These are phyloP conservation scores for Drosophila pseudotakahashii DNA, from an alignment of 2,888 invertebrate species.

Conservation along the genomic window DNA sequence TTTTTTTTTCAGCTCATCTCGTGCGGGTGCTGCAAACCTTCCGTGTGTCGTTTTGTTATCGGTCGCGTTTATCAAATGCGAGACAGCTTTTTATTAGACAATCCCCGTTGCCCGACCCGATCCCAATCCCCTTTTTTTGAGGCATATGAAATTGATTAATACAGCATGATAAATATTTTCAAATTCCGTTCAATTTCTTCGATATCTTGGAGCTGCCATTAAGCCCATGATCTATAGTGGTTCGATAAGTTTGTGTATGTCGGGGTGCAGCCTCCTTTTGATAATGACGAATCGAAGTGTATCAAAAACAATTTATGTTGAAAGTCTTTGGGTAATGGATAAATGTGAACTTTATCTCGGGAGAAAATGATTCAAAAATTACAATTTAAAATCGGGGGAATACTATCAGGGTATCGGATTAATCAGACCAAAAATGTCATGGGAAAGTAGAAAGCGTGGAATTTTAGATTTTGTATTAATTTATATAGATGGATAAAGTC, in stretches of 20 bases:
- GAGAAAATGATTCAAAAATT: conserved; percentile 35
- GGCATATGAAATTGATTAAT: conserved; percentile 76
- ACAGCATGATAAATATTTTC: conserved; percentile 73
- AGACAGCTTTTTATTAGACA: conserved; percentile 64
- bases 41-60: conserved; percentile 55
- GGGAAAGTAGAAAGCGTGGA: conserved; percentile 36
- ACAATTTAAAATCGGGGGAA: conserved; percentile 14
- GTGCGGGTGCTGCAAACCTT: conserved; percentile 45
- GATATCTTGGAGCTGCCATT: conserved; percentile 57
- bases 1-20: conserved; percentile 33
- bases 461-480: background rate
- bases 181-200: conserved; percentile 34
- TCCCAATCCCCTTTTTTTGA: conserved; percentile 23
- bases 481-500: background rate
- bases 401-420: conserved; percentile 9
- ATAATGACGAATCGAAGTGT: conserved; percentile 22
- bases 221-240: conserved; percentile 68
- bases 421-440: conserved; percentile 14
- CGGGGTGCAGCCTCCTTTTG: conserved; percentile 35
- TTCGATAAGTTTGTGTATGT: conserved; percentile 52
- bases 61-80: conserved; percentile 65
- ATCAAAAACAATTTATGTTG: conserved; percentile 35
- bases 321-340: conserved; percentile 38
- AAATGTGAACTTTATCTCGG: conserved; percentile 34
- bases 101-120: conserved; percentile 29